phyloP scores from a whole-genome alignment of 2,113 vertebrate genomes.

The Eulemur rufifrons region DNA sequence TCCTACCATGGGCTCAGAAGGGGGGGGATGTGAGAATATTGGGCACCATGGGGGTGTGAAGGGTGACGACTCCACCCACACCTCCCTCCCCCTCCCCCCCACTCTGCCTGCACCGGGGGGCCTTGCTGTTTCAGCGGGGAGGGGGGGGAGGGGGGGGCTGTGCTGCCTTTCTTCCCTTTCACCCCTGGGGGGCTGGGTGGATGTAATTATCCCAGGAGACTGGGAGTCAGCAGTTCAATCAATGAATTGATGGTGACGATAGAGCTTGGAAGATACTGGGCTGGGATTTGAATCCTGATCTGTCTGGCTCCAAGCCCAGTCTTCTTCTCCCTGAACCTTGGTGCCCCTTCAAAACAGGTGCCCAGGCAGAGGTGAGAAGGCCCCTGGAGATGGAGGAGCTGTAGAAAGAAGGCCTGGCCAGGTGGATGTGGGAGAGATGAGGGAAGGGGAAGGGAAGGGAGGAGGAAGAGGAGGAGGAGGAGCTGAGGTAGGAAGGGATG shows the following conservation, averaged over 20 bases:
- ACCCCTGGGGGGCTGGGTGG: neutral
- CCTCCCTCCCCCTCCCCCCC: too few relatives aligned
- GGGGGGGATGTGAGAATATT: neutral
- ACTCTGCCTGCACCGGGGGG: neutral
- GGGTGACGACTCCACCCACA: neutral
- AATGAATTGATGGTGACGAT: neutral
- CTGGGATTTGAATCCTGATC: neutral
- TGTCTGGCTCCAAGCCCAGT: neutral
- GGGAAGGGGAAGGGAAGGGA: neutral
- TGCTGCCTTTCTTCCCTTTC: neutral
- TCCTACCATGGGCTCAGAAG: neutral
- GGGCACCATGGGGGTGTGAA: neutral
- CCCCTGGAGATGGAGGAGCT: neutral
- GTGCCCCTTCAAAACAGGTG: neutral
- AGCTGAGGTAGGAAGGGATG: neutral
- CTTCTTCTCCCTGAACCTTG: neutral
- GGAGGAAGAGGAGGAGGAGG: neutral
- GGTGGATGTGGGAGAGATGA: neutral
- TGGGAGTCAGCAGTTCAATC: neutral
- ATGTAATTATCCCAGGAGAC: neutral
- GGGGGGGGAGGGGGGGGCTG: too few relatives aligned
- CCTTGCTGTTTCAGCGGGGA: neutral
- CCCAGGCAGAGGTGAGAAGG: too few relatives aligned
- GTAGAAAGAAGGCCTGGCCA: neutral
- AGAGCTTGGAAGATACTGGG: neutral